phyloP scores from a whole-genome alignment of 1,140 invertebrate species.

The Cylas formicarius region DNA sequence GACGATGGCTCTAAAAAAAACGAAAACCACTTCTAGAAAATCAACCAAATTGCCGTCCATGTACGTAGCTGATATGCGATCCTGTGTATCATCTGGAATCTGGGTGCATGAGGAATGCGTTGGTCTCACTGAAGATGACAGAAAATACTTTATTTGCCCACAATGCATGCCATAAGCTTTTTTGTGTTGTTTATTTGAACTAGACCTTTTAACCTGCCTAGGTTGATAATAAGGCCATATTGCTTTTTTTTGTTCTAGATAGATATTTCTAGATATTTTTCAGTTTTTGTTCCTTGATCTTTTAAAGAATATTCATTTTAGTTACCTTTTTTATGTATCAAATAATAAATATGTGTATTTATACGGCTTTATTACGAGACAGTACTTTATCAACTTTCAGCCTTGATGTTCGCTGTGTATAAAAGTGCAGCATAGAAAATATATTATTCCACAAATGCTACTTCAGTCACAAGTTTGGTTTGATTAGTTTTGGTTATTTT shows the following conservation, averaged over 20 bases:
- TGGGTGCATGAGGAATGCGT: slow-evolving; percentile 9
- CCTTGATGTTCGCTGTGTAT: not conserved
- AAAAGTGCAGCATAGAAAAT: not conserved
- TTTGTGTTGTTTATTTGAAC: slow-evolving; percentile 4
- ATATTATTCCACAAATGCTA: too few relatives aligned
- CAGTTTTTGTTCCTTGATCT: not conserved
- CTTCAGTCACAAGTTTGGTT: too few relatives aligned
- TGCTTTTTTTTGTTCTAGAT: slow-evolving; percentile 6
- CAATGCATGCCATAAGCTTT: slow-evolving; percentile 1
- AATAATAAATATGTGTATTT: slow-evolving; percentile 4
- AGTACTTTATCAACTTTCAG: slow-evolving; percentile 4
- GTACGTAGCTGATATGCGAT: slow-evolving; percentile 3
- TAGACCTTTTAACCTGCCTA: slow-evolving; percentile 11
- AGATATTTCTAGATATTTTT: slow-evolving; percentile 5
- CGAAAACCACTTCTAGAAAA: not conserved
- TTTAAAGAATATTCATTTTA: slow-evolving; percentile 1
- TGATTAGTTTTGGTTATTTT: too few relatives aligned
- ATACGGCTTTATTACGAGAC: slow-evolving; percentile 10
- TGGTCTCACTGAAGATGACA: slow-evolving; percentile 9
- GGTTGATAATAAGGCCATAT: slow-evolving; percentile 6
- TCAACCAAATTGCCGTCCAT: slow-evolving; percentile 1
- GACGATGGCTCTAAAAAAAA: slow-evolving; percentile 10
- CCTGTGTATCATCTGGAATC: slow-evolving; percentile 9
- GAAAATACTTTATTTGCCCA: slow-evolving; percentile 8
- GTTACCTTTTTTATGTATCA: slow-evolving; percentile 8